Conservation (phyloP, 2,797 vertebrate genomes). For the Pipistrellus pygmaeus region DNA sequence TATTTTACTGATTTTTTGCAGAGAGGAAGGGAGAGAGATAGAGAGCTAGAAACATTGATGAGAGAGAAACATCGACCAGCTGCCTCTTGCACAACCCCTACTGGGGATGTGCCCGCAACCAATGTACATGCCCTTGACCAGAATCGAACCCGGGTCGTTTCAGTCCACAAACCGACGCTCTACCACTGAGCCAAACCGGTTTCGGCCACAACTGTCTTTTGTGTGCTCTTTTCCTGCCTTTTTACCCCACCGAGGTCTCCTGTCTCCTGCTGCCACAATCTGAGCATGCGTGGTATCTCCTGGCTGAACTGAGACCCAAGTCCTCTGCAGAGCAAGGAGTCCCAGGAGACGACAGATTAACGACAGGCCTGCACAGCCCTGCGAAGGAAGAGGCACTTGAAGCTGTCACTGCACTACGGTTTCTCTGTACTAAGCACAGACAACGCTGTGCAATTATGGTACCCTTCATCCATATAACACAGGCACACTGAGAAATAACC, state of each 20-base stretch:
- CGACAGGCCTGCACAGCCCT: not conserved
- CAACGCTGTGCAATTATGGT: not conserved
- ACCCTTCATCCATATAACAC: not conserved
- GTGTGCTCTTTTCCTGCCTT: not conserved
- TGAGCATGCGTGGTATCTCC: not conserved
- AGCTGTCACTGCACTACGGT: not conserved
- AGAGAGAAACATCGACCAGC: no score
- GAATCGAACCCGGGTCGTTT: no score
- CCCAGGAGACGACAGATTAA: not conserved
- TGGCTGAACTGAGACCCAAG: not conserved
- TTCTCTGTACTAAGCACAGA: not conserved
- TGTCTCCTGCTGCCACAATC: not conserved
- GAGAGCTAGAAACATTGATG: no score
- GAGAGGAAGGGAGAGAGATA: no score
- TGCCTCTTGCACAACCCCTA: no score
- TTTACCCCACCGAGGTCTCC: not conserved
- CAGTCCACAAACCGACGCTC: no score
- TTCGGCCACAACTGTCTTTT: not conserved
- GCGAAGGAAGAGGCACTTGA: slow-evolving; percentile 1
- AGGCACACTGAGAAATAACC: not conserved
- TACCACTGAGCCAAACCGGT: no score
- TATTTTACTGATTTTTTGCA: no score
- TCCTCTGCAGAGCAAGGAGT: not conserved
- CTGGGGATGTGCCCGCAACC: no score
- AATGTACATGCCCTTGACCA: no score